Evolutionary conservation across 1,140 invertebrate genomes (phyloP).

Genomic region (Epicauta chinensis): DNA sequence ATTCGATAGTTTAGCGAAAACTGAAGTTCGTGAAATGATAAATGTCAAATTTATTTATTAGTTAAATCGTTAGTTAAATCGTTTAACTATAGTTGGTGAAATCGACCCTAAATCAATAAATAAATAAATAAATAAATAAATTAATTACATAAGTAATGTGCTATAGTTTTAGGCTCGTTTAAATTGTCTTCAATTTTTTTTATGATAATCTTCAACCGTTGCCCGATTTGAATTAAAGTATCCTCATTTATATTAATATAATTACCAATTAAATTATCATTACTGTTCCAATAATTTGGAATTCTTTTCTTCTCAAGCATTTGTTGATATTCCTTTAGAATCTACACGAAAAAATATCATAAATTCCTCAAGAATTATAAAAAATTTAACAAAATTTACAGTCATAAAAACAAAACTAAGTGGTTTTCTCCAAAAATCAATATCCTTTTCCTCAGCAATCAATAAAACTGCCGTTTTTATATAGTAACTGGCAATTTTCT

Average conservation of each 20-base stretch:
- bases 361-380: no score
- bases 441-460: conserved; percentile 35
- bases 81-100: no score
- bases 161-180: conserved; percentile 1
- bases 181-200: background rate
- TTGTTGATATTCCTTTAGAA: conserved; percentile 1
- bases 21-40: no score
- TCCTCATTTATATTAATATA: background rate
- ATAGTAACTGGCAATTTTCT: conserved; percentile 47
- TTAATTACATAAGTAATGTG: conserved; percentile 7
- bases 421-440: conserved; percentile 42
- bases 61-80: no score
- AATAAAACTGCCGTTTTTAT: conserved; percentile 49
- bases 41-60: no score
- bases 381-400: no score
- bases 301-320: conserved; percentile 1
- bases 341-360: background rate
- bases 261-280: conserved; percentile 7
- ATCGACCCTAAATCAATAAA: no score
- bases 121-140: background rate
- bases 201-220: background rate
- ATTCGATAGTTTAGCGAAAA: no score
- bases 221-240: conserved; percentile 1
- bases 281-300: conserved; percentile 8
- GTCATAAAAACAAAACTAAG: conserved; percentile 36